phyloP scores from a whole-genome alignment of 37 sponge, comb jelly and placozoan species.

The Chondrilla cf. caribensis region DNA sequence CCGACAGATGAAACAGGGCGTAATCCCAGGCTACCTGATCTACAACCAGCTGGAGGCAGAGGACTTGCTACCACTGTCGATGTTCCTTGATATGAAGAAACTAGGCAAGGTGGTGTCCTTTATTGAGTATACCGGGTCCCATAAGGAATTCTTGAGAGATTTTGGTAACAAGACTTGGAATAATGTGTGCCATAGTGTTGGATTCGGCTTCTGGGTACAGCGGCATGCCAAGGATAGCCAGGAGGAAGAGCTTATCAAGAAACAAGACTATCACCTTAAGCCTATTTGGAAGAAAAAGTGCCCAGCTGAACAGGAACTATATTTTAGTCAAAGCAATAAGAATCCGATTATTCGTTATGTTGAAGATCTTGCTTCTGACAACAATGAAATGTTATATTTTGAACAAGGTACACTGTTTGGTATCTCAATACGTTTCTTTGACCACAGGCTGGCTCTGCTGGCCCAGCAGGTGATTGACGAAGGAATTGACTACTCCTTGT shows the following conservation, averaged over 20 bases:
- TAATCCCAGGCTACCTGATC: constrained; percentile 49
- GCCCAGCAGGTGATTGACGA: constrained; percentile 61
- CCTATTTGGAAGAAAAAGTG: constrained; percentile 66
- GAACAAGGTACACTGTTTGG: constrained; percentile 85
- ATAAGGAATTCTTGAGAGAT: constrained; percentile 42
- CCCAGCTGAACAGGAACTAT: constrained; percentile 34
- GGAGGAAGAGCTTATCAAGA: constrained; percentile 38
- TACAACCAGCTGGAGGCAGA: constrained; percentile 62
- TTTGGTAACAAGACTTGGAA: constrained; percentile 52
- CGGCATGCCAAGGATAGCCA: constrained; percentile 20
- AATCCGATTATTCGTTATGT: constrained; percentile 41
- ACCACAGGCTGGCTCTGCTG: constrained; percentile 21
- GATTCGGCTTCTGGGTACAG: constrained; percentile 83
- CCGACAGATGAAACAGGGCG: constrained; percentile 30
- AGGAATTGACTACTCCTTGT: constrained; percentile 26
- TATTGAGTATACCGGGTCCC: constrained; percentile 26
- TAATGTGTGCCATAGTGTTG: constrained; percentile 76
- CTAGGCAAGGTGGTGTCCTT: constrained; percentile 56
- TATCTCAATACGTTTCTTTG: constrained; percentile 61
- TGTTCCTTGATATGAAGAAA: constrained; percentile 61
- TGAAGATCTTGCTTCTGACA: constrained; percentile 42
- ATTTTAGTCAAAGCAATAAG: background rate
- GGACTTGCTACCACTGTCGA: constrained; percentile 60
- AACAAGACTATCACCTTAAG: constrained; percentile 41
- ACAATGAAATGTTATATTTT: constrained; percentile 75